These are phyloP conservation scores for Enteromius unitaeniatus DNA, from an alignment of 2,797 vertebrate species.

Conservation along the genomic window DNA sequence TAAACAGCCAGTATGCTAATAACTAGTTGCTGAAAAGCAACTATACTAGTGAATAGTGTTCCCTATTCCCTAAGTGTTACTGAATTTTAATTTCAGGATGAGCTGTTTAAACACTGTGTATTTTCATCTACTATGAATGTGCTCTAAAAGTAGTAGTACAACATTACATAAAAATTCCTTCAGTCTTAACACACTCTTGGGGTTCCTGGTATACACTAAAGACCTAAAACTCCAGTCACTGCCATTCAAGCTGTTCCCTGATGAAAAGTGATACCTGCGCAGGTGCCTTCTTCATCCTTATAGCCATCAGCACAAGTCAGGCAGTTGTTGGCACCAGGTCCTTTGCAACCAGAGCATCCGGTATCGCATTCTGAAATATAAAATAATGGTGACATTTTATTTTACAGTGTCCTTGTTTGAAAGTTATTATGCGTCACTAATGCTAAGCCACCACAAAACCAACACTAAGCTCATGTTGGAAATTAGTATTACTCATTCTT, in stretches of 20 bases:
- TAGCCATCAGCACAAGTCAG: slow-evolving; percentile 83
- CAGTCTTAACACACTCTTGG: slow-evolving; percentile 86
- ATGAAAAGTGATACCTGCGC: slow-evolving; percentile 78
- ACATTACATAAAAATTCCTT: slow-evolving; percentile 84
- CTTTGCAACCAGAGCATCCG: slow-evolving; percentile 86
- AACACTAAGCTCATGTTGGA: background rate
- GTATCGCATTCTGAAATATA: slow-evolving; percentile 82
- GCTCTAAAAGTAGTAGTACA: slow-evolving; percentile 81
- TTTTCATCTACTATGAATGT: slow-evolving; percentile 17
- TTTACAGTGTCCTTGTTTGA: background rate
- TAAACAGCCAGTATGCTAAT: background rate
- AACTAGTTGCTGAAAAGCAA: background rate
- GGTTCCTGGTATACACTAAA: slow-evolving; percentile 74
- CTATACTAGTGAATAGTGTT: background rate
- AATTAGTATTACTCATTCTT: background rate
- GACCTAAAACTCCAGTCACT: background rate
- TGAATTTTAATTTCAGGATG: background rate
- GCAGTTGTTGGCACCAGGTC: slow-evolving; percentile 82
- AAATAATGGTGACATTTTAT: background rate
- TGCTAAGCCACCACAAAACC: background rate
- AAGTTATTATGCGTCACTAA: background rate
- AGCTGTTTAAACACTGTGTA: background rate
- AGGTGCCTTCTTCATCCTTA: slow-evolving; percentile 77
- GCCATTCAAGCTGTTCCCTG: background rate
- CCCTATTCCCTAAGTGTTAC: background rate